Conservation (phyloP, 2,797 vertebrate species). For the Aphelocoma californica region DNA sequence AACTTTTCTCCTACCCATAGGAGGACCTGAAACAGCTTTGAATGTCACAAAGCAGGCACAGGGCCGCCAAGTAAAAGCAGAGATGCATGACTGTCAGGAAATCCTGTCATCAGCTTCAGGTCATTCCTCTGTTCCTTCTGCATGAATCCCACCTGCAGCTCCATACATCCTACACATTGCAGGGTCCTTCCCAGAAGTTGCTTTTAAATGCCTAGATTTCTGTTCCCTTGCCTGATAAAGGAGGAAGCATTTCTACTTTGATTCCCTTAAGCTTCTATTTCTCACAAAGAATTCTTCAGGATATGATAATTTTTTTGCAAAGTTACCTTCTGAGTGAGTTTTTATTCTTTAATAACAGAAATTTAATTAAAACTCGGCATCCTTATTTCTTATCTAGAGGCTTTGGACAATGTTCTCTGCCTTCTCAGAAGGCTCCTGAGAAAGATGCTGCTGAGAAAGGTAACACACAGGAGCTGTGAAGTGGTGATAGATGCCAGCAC, state of each 20-base stretch:
- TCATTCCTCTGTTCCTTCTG: not conserved
- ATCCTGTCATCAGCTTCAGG: not conserved
- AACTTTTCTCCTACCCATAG: not conserved
- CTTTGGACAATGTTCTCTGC: not conserved
- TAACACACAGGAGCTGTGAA: not conserved
- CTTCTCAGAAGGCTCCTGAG: not conserved
- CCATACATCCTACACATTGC: not conserved
- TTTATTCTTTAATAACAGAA: not conserved
- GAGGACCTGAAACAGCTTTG: not conserved
- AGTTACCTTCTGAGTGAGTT: not conserved
- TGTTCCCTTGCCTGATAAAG: not conserved
- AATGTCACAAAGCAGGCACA: not conserved
- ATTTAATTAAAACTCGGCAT: not conserved
- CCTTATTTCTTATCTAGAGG: not conserved
- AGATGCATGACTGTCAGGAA: not conserved
- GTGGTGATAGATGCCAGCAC: not conserved
- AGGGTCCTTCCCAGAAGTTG: not conserved
- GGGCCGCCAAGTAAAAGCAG: not conserved
- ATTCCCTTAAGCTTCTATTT: not conserved
- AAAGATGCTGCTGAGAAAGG: not conserved
- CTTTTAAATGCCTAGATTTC: not conserved
- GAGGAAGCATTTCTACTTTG: not conserved
- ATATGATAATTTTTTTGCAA: not conserved
- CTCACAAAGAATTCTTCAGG: not conserved
- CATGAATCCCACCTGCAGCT: not conserved